Evolutionary conservation across 2,888 invertebrate genomes (phyloP).

Genomic region (Dichetophora obliterata): DNA sequence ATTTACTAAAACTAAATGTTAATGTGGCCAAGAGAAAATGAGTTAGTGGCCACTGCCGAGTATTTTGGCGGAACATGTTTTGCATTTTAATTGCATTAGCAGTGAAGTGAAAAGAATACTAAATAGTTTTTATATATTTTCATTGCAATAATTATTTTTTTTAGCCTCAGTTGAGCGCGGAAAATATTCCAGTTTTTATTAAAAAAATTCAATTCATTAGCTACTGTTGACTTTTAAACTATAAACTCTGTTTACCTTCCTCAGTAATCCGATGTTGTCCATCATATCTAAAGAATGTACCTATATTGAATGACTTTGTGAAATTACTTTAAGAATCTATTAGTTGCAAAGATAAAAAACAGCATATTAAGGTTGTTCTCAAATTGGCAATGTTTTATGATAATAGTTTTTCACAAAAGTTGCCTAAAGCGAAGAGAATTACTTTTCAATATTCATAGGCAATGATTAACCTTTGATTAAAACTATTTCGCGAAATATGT

Average conservation of each 20-base stretch:
- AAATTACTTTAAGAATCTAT: too few relatives aligned
- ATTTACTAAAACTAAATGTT: neutral
- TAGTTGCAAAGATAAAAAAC: too few relatives aligned
- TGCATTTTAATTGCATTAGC: slow-evolving; percentile 22
- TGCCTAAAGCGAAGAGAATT: neutral
- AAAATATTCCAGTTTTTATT: neutral
- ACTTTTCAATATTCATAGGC: neutral
- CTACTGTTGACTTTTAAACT: too few relatives aligned
- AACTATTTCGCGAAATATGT: too few relatives aligned
- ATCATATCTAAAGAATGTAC: slow-evolving; percentile 45
- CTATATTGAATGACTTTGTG: neutral
- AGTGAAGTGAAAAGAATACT: neutral
- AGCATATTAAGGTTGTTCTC: too few relatives aligned
- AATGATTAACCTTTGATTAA: too few relatives aligned
- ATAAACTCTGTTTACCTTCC: slow-evolving; percentile 50
- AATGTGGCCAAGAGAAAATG: neutral
- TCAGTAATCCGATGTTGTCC: slow-evolving; percentile 54
- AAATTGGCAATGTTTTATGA: too few relatives aligned
- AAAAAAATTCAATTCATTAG: too few relatives aligned
- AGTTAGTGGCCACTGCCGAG: neutral
- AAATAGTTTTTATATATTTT: neutral
- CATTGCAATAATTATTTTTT: slow-evolving; percentile 5
- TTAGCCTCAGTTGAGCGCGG: neutral
- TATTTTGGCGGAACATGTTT: neutral
- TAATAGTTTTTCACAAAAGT: too few relatives aligned